Base-by-base conservation (phyloP, 1,140 invertebrate genomes). In the Antheraea mylitta region DNA sequence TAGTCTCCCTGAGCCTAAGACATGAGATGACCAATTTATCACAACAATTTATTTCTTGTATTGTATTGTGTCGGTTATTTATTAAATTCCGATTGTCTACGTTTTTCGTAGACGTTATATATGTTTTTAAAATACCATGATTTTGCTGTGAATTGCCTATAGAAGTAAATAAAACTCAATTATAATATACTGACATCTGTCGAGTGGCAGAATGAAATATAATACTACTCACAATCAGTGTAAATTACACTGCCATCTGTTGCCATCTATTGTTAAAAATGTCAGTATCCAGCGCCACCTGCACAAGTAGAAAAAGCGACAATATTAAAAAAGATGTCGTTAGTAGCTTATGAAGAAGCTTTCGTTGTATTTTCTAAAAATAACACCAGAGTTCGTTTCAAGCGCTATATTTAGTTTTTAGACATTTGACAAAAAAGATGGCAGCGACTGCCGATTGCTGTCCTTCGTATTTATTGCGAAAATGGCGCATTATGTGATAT, bases 381-480 rank as follows among this genome's bases (percentile, higher is more conserved):
- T 92, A 92, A 89, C 90, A 87, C 86, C 86, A 92, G 88, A 92
- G 90, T 92, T 92, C 90, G 90, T 92, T 83, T 77, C 73, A 81
- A 86, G 84, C 86, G 83, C 86, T 92, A 92, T 89, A 90, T 89
- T 92, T 92, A 92, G 90, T 89, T 85, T 91, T 88, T 88, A 90
- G 88, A 90, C 86, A 90, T 90, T 90, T 92, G 88, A 90, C 88
- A 90, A 92, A 90, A 92, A 92, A 91, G 89, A 92, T 92, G 90
- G 90, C 90, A 92, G 86, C 88, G 89, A 89, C 76, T 81, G 90
- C 87, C 83, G 87, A 88, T 85, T 86, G 86, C 86, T 88, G 89
- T 87, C 79, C 83, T 83, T 87, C 84, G 86, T 82, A 80, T 89
- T 86, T 89, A 86, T 86, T 87, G 87, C 84, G 81, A 92, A 91